phyloP scores from a whole-genome alignment of 2,797 vertebrate genomes.

The Benthosema pterotum region DNA sequence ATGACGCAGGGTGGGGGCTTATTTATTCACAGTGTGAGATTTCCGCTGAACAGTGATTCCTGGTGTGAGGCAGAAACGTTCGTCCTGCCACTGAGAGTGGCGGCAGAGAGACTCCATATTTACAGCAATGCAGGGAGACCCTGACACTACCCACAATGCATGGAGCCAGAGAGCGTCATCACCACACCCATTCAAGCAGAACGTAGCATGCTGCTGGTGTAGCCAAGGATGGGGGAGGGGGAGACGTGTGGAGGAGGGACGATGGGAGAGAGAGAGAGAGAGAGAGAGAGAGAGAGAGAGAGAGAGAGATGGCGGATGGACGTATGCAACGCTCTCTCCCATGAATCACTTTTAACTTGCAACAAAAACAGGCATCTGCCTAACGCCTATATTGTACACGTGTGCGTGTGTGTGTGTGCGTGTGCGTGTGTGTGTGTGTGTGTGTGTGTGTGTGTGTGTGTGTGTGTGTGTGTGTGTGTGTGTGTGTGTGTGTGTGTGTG shows the following conservation, averaged over 20 bases:
- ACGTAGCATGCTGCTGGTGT: slow-evolving; percentile 56
- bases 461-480: too few relatives aligned
- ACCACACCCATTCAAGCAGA: slow-evolving; percentile 78
- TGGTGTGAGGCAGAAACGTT: slow-evolving; percentile 12
- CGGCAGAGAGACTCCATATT: slow-evolving; percentile 60
- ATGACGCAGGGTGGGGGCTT: slow-evolving; percentile 10
- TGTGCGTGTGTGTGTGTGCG: too few relatives aligned
- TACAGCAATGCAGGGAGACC: slow-evolving; percentile 72
- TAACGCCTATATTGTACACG: not conserved
- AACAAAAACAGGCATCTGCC: slow-evolving; percentile 24
- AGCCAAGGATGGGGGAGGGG: slow-evolving; percentile 71
- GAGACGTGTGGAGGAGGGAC: slow-evolving; percentile 56
- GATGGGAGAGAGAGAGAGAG: slow-evolving; percentile 70
- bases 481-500: too few relatives aligned
- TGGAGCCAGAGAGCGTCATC: slow-evolving; percentile 63
- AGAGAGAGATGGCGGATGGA: slow-evolving; percentile 45
- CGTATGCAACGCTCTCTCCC: slow-evolving; percentile 31
- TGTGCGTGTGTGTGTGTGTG: too few relatives aligned
- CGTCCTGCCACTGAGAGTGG: slow-evolving; percentile 22
- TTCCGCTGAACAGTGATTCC: too few relatives aligned
- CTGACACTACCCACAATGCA: slow-evolving; percentile 81
- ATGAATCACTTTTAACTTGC: slow-evolving; percentile 50
- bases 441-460: too few relatives aligned
- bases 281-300: slow-evolving; percentile 48
- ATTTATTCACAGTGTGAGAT: not conserved